Evolutionary conservation across 2,888 invertebrate genomes (phyloP).

Genomic region (Rutpela maculata): DNA sequence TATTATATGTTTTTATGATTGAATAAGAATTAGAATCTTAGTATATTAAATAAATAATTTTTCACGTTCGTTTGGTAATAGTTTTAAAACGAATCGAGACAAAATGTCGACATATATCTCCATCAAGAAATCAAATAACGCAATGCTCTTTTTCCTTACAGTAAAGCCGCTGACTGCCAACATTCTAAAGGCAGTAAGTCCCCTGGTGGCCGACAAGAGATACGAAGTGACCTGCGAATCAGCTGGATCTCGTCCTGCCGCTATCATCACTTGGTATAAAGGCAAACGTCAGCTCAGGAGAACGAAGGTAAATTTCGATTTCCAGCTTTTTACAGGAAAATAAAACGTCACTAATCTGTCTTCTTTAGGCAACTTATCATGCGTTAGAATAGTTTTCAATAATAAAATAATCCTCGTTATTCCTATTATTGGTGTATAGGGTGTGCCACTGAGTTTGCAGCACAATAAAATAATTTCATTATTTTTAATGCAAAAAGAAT

Average conservation of each 20-base stretch:
- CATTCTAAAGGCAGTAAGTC: conserved; percentile 82
- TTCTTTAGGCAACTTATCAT: too few species aligned
- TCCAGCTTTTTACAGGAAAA: not conserved
- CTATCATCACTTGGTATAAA: conserved; percentile 92
- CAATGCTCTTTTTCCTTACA: conserved; percentile 69
- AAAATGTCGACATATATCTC: not conserved
- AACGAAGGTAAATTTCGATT: conserved; percentile 73
- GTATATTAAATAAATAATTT: too few species aligned
- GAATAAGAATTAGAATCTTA: too few species aligned
- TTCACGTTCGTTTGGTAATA: too few species aligned
- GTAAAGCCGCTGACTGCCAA: conserved; percentile 89
- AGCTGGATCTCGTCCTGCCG: conserved; percentile 89
- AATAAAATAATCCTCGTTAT: too few species aligned
- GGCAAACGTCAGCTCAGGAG: conserved; percentile 88
- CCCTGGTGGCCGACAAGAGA: conserved; percentile 87
- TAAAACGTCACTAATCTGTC: not conserved
- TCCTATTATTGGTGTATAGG: too few species aligned
- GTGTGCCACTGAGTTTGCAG: too few species aligned
- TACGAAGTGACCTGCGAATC: conserved; percentile 91
- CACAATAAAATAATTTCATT: too few species aligned
- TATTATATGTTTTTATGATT: too few species aligned
- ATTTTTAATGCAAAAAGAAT: too few species aligned
- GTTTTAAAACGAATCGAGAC: not conserved
- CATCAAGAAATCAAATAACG: conserved; percentile 4
- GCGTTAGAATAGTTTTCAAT: too few species aligned